Evolutionary conservation across 2,888 invertebrate species (phyloP).

Genomic region (Physocephala rufipes): DNA sequence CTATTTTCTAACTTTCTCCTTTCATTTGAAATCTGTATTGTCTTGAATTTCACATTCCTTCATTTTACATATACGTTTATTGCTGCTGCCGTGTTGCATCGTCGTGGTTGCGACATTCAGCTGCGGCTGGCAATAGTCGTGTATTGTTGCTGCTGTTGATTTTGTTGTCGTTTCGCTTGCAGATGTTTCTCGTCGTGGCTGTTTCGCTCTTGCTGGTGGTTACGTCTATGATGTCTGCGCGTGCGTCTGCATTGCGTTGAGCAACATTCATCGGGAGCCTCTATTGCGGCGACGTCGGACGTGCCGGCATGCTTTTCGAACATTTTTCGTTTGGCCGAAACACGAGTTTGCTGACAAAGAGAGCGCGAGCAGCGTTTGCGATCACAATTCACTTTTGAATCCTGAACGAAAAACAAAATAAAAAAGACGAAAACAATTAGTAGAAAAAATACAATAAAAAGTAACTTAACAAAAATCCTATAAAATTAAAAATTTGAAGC

Average conservation of each 20-base stretch:
- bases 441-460: background rate
- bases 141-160: constrained; percentile 38
- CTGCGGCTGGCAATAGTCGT: constrained; percentile 40
- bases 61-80: constrained; percentile 30
- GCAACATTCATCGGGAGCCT: constrained; percentile 66
- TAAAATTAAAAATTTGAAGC: background rate
- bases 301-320: constrained; percentile 80
- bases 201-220: constrained; percentile 52
- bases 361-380: constrained; percentile 71
- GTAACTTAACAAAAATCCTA: constrained; percentile 27
- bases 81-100: constrained; percentile 27
- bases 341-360: constrained; percentile 57
- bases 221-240: constrained; percentile 63
- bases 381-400: constrained; percentile 82
- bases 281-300: constrained; percentile 60
- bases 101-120: constrained; percentile 38
- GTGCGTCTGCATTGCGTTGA: constrained; percentile 63
- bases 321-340: constrained; percentile 56
- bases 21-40: background rate
- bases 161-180: constrained; percentile 44
- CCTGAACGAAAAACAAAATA: constrained; percentile 68
- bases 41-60: constrained; percentile 13
- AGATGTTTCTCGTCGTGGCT: constrained; percentile 45
- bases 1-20: constrained; percentile 7
- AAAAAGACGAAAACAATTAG: background rate